These are phyloP conservation scores for Capitulum mitella DNA, from an alignment of 2,888 invertebrate species.

Conservation along the genomic window DNA sequence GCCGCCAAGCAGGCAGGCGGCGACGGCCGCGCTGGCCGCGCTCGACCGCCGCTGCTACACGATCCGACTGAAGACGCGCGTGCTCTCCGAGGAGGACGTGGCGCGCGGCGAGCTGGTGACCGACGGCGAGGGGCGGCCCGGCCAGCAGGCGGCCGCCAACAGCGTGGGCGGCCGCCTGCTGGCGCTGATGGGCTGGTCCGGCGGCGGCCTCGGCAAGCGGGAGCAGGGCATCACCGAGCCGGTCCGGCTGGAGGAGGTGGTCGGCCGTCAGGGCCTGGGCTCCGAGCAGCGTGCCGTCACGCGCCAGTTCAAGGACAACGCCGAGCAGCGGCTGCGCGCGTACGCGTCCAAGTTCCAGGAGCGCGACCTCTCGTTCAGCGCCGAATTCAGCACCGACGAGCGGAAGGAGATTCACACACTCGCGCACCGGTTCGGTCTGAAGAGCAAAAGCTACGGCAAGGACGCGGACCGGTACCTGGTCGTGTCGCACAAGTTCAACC, in stretches of 20 bases:
- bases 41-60: neutral
- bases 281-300: conserved; percentile 34
- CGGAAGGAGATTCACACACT: conserved; percentile 45
- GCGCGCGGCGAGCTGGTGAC: neutral
- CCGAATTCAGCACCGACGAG: conserved; percentile 46
- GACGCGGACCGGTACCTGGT: conserved; percentile 48
- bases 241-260: conserved; percentile 42
- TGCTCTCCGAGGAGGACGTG: conserved; percentile 23
- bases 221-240: conserved; percentile 60
- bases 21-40: neutral
- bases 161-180: conserved; percentile 55
- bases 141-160: conserved; percentile 39
- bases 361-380: conserved; percentile 45
- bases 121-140: neutral
- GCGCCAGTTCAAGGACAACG: conserved; percentile 38
- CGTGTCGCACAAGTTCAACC: conserved; percentile 48
- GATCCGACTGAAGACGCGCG: conserved; percentile 28
- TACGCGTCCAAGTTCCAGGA: conserved; percentile 41
- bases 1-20: neutral
- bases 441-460: conserved; percentile 50
- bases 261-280: conserved; percentile 39
- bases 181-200: conserved; percentile 64
- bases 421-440: conserved; percentile 47
- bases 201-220: conserved; percentile 59
- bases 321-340: conserved; percentile 40